Conservation (phyloP, 2,888 invertebrate species). For the Hirtodrosophila alboralis region DNA sequence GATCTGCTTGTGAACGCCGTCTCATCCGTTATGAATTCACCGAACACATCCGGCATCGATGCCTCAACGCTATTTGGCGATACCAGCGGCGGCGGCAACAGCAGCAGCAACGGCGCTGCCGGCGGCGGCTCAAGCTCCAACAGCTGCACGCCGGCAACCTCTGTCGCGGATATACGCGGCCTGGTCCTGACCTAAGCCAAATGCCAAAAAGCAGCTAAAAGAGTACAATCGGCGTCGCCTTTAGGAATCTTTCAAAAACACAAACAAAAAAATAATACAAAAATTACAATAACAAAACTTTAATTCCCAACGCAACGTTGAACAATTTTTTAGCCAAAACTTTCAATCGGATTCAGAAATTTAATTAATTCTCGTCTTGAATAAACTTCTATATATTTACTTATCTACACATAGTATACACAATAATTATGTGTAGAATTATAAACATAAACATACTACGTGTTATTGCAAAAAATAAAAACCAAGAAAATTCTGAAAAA, state of each 20-base stretch:
- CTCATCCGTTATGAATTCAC: constrained; percentile 76
- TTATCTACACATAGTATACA: no score
- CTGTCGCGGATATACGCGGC: constrained; percentile 81
- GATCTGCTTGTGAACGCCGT: constrained; percentile 82
- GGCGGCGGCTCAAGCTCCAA: constrained; percentile 47
- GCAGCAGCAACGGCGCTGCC: constrained; percentile 56
- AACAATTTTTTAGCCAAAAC: constrained; percentile 28
- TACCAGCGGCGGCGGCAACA: constrained; percentile 67
- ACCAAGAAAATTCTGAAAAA: constrained; percentile 32
- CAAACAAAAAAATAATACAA: constrained; percentile 15
- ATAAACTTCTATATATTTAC: constrained; percentile 33
- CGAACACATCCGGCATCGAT: constrained; percentile 81
- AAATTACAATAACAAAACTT: constrained; percentile 20
- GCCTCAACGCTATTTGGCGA: constrained; percentile 79
- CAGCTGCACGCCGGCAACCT: constrained; percentile 32
- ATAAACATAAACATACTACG: constrained; percentile 29
- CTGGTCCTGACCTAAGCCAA: constrained; percentile 82
- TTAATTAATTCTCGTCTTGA: constrained; percentile 32
- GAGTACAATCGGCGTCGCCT: constrained; percentile 23
- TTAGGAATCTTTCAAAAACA: constrained; percentile 36
- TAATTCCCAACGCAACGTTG: constrained; percentile 50
- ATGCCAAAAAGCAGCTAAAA: no score
- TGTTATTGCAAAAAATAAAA: constrained; percentile 39
- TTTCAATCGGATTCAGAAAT: constrained; percentile 17
- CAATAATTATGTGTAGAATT: constrained; percentile 41